Conservation (phyloP, 1,140 invertebrate species). For the Lordiphosa mommai region DNA sequence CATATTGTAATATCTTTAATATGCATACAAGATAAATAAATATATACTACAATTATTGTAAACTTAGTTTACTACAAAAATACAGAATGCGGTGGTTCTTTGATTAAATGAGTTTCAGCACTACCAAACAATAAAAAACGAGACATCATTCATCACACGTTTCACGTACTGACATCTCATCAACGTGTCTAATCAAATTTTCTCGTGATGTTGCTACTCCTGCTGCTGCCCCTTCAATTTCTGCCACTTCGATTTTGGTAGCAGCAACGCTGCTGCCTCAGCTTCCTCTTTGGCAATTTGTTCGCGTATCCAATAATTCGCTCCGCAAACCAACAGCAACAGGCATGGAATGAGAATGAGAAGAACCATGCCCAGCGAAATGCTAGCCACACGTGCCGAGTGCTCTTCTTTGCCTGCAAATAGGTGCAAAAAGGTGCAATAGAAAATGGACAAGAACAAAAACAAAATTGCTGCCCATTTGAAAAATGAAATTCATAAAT, state of each 20-base stretch:
- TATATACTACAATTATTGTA: no score
- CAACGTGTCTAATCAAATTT: slow-evolving; percentile 38
- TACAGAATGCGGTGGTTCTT: no score
- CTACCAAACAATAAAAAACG: no score
- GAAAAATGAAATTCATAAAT: slow-evolving; percentile 54
- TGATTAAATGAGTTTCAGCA: no score
- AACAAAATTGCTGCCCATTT: not conserved
- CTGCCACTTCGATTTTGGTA: slow-evolving; percentile 50
- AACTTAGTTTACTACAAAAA: no score
- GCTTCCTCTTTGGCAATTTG: slow-evolving; percentile 64
- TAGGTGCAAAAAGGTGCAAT: slow-evolving; percentile 17
- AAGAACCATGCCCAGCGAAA: slow-evolving; percentile 88
- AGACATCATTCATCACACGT: slow-evolving; percentile 6
- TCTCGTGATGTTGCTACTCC: not conserved
- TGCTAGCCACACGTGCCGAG: slow-evolving; percentile 86
- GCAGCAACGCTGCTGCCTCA: slow-evolving; percentile 50
- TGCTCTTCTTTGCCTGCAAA: slow-evolving; percentile 88
- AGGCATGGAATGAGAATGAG: slow-evolving; percentile 88
- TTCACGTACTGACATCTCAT: slow-evolving; percentile 34
- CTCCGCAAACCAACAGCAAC: slow-evolving; percentile 85
- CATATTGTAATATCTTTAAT: no score
- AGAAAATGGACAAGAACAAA: slow-evolving; percentile 9
- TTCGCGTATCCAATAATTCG: slow-evolving; percentile 72
- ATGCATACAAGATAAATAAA: no score
- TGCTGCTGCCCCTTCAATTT: slow-evolving; percentile 26